A percentile compares a stretch with the other conserved stretches of the same genome.
Conservation (phyloP, 2,797 vertebrate genomes). For the Semaprochilodus insignis region DNA sequence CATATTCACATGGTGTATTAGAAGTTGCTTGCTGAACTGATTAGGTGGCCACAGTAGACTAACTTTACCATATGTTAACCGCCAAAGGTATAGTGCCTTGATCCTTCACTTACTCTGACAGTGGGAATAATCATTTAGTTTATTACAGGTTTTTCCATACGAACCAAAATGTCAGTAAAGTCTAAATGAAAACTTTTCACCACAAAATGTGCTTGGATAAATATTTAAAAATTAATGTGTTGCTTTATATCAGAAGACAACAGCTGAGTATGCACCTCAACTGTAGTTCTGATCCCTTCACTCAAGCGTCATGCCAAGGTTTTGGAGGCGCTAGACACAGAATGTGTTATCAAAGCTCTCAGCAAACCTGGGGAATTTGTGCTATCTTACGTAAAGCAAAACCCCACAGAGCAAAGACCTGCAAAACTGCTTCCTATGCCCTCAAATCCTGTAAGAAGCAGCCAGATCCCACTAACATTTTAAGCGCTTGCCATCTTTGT, state of each 20-base stretch:
- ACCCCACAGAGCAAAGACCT: background rate
- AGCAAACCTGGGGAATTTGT: slow-evolving; percentile 2
- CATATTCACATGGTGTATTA: too few species aligned
- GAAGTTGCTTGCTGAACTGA: background rate
- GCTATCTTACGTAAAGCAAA: background rate
- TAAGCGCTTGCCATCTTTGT: background rate
- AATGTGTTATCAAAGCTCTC: slow-evolving; percentile 8
- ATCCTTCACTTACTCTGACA: background rate
- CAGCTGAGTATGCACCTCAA: background rate
- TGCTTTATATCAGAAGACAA: background rate
- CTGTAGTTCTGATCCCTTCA: background rate
- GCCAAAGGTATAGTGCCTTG: background rate
- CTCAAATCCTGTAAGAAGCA: background rate
- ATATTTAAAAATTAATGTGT: background rate
- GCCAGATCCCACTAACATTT: background rate
- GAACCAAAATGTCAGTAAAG: background rate
- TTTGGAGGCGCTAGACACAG: background rate
- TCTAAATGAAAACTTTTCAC: background rate
- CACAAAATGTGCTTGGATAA: background rate
- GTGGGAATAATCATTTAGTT: background rate
- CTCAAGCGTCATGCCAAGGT: background rate
- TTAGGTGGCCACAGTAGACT: background rate
- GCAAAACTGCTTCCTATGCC: background rate
- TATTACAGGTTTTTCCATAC: background rate
- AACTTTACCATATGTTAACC: too few species aligned